Conservation (phyloP, 2,113 vertebrate genomes). For the Bambusicola thoracicus region DNA sequence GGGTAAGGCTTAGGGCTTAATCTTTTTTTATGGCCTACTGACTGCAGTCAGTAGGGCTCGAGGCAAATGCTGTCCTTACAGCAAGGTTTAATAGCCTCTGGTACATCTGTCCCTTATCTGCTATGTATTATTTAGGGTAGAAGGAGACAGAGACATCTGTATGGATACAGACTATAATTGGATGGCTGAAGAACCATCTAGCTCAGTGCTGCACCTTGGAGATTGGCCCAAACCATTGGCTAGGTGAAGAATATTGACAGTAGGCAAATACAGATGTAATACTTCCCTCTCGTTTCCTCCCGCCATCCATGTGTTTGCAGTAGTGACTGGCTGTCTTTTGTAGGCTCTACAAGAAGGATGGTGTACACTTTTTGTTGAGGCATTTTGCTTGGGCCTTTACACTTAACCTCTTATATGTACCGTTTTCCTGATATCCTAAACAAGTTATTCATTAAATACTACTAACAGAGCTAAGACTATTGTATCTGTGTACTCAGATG, state of each 20-base stretch:
- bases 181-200: not conserved
- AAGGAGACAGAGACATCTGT: not conserved
- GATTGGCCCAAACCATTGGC: not conserved
- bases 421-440: not conserved
- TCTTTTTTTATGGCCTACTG: not conserved
- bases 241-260: not conserved
- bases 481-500: not conserved
- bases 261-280: not conserved
- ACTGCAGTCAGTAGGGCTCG: not conserved
- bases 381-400: not conserved
- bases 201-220: not conserved
- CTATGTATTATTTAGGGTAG: accelerated
- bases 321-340: not conserved
- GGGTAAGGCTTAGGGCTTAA: not conserved
- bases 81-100: not conserved
- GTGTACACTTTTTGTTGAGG: not conserved
- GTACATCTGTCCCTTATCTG: not conserved
- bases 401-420: not conserved
- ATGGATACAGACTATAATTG: not conserved
- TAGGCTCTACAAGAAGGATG: not conserved
- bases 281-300: not conserved
- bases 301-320: not conserved
- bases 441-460: not conserved
- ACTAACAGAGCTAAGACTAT: not conserved
- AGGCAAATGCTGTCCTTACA: not conserved